These are phyloP conservation scores for Sphaeramia orbicularis DNA, from an alignment of 2,797 vertebrate genomes.

Conservation along the genomic window DNA sequence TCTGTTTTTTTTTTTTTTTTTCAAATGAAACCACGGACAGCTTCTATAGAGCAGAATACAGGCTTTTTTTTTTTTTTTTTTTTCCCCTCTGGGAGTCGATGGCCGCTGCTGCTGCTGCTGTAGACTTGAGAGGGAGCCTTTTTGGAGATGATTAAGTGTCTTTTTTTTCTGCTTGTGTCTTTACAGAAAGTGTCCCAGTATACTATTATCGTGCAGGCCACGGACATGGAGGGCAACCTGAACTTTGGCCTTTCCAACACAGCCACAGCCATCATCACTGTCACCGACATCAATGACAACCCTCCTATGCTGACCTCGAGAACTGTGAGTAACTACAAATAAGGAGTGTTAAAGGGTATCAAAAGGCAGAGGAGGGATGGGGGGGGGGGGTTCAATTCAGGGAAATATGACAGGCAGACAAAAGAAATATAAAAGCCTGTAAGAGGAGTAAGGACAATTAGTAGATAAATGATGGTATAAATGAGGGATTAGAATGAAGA, in stretches of 20 bases:
- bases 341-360: constrained; percentile 14
- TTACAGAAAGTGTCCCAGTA: constrained; percentile 96
- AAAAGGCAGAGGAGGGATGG: constrained; percentile 2
- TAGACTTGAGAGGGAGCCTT: constrained; percentile 24
- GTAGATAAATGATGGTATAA: background rate
- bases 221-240: constrained; percentile 96
- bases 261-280: constrained; percentile 92
- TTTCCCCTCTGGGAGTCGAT: constrained; percentile 38
- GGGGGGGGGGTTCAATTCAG: constrained; percentile 9
- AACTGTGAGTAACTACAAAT: constrained; percentile 87
- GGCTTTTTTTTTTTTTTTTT: constrained; percentile 32
- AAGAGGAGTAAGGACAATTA: background rate
- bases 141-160: constrained; percentile 57
- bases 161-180: constrained; percentile 26
- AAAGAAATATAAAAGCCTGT: background rate
- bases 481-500: background rate
- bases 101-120: constrained; percentile 34
- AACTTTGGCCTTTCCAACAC: constrained; percentile 97
- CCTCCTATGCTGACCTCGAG: constrained; percentile 92
- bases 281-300: constrained; percentile 96
- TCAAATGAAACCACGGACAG: constrained; percentile 54
- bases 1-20: constrained; percentile 56
- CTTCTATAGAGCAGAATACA: constrained; percentile 43
- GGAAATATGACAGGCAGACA: constrained; percentile 9
- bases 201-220: constrained; percentile 94